Base-by-base conservation (phyloP, 1,140 invertebrate genomes). In the Cataglyphis hispanica region DNA sequence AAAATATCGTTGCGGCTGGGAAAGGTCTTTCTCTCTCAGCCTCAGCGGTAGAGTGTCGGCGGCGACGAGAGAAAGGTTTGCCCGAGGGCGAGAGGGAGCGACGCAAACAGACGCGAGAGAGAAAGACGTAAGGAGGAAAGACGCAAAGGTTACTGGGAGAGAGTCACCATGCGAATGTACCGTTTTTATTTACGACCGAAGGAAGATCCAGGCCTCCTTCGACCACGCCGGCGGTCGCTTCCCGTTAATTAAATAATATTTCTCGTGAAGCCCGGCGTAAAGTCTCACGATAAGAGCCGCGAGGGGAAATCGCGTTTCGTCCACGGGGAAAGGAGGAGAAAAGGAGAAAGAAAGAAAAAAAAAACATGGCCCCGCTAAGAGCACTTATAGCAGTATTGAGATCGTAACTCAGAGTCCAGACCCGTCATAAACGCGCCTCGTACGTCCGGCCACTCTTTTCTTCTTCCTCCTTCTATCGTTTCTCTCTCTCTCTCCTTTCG, bases 201-300 rank as follows among this genome's bases (percentile, higher is more conserved):
- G 77, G 81, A 90, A 86, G 89, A 87, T 87, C 86, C 89, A 83
- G 89, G 80, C 76, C 87, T 84, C 22, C 67, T 83, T 83, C 87
- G 77, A 84, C 85, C 78, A 70, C 69, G 78, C 56, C 67, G 87
- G 61, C 85, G 85, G 87, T 89, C 85, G 67, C 58, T 83, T 89
- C 76, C 91, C 93, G 92, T 94, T 94, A 94, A 94, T 94, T 94
- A 94, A 94, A 94, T 94, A 94, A 94, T 94, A 94, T 94, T 94
- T 94, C 92, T 93, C 91, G 83, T 84, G 77, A 86, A 87, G 89
- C 89, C 87, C 84, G 63, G 87, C 87, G 92, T 87, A 92, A 91
- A 92, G 92, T 85, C 76, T 87, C 37, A 90, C 86, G 92, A 91
- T 87, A 92, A 90, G 86, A 86, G 80, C 46, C 74, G 86, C 78